phyloP scores from a whole-genome alignment of 1,140 invertebrate species.

The Episyrphus balteatus region DNA sequence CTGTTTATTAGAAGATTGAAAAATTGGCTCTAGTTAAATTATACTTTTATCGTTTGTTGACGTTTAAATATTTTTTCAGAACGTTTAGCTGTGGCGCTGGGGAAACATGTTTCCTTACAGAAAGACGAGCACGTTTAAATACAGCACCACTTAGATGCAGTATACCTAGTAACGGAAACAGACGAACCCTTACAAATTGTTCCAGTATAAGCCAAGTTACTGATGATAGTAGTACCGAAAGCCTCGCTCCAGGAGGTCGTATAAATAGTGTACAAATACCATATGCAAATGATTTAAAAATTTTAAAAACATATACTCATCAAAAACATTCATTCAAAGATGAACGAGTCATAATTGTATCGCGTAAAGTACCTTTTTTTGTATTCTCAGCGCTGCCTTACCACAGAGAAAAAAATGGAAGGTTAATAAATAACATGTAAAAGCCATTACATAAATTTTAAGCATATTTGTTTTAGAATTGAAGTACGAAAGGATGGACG shows the following conservation, averaged over 20 bases:
- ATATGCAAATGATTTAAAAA: slow-evolving; percentile 48
- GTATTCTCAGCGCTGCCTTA: slow-evolving; percentile 77
- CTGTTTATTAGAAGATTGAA: too few relatives aligned
- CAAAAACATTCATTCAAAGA: slow-evolving; percentile 39
- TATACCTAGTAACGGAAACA: slow-evolving; percentile 1
- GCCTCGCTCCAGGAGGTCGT: slow-evolving; percentile 31
- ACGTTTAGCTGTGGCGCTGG: slow-evolving; percentile 34
- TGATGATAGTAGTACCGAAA: slow-evolving; percentile 32
- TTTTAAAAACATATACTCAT: slow-evolving; percentile 23
- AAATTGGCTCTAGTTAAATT: too few relatives aligned
- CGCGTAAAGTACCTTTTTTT: slow-evolving; percentile 60
- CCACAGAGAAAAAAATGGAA: slow-evolving; percentile 51
- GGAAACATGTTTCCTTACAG: slow-evolving; percentile 24
- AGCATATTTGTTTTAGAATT: slow-evolving; percentile 40
- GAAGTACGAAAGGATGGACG: slow-evolving; percentile 64
- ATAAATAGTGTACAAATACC: slow-evolving; percentile 48
- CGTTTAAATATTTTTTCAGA: slow-evolving; percentile 11
- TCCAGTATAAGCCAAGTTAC: slow-evolving; percentile 31
- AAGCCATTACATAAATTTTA: too few relatives aligned
- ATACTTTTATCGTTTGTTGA: too few relatives aligned
- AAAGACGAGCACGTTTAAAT: slow-evolving; percentile 29
- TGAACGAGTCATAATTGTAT: slow-evolving; percentile 65
- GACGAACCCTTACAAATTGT: slow-evolving; percentile 17
- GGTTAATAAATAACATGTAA: slow-evolving; percentile 40
- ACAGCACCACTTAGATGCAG: slow-evolving; percentile 31